Base-by-base conservation (phyloP, 2,797 vertebrate species). In the Peromyscus melanophrys region DNA sequence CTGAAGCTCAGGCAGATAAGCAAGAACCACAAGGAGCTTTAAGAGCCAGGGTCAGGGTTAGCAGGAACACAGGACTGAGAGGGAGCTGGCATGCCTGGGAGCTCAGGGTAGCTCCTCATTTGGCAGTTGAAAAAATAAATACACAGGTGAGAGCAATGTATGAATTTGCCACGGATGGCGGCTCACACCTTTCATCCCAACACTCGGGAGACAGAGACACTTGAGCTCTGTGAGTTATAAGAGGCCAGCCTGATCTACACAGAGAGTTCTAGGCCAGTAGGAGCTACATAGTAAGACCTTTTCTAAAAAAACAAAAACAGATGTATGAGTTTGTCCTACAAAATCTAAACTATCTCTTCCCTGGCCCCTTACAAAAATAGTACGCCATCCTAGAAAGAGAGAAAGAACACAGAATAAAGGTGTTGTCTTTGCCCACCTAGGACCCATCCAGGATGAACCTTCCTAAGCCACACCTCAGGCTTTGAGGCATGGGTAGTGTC, bases 401-500 rank as follows among this genome's bases (percentile, higher is more conserved):
- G 55, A 73, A 85, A 80, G 17, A 61, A 89, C 61, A n/a, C 7
- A n/a, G 69, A 40, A 25, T 2, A 21, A 61, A 85, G 25, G 23
- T 29, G 40, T 46, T 0, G 3, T 59, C 59, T 57, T 29, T 7
- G 21, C 67, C 69, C 23, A 40, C 69, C 76, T 34, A 31, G 71
- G 27, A 61, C 63, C 69, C 73, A 34, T 6, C 40, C 29, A 17
- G 65, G 55, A 27, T n/a, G 14, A 21, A 88, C 37, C 90, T 86
- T 94, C 96, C 90, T 63, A 84, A 94, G 81, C 69, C 92, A 89
- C 46, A 59, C 4, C 21, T 31, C 29, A 85, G 37, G 27, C 11
- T 19, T 88, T n/a, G 25, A 78, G 4, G 40, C 34, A 37, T 3
- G 46, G 2, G 27, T 21, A 10, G 31, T 13, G 8, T 27, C 65